A percentile compares a stretch with the other conserved stretches of the same genome.
Evolutionary conservation across 2,113 vertebrate genomes (phyloP).

Genomic region (Scomber scombrus): DNA sequence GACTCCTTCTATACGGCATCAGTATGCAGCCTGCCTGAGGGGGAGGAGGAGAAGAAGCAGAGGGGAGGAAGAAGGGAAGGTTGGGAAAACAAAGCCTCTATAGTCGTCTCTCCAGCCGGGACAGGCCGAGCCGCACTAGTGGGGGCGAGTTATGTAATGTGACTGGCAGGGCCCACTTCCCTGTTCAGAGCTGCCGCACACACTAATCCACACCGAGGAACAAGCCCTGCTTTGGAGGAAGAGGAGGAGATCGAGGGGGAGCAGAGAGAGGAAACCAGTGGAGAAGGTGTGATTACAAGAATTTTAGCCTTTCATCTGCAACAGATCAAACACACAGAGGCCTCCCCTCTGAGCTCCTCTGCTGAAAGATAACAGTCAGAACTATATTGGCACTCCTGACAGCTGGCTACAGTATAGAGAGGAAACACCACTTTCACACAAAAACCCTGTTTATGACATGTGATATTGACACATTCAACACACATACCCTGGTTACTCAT

Average conservation of each 20-base stretch:
- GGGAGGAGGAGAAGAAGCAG: conserved; percentile 67
- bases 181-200: conserved; percentile 78
- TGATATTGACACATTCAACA: neutral
- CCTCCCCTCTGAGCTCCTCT: conserved; percentile 34
- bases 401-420: conserved; percentile 13
- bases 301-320: conserved; percentile 72
- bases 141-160: conserved; percentile 87
- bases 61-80: conserved; percentile 77
- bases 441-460: neutral
- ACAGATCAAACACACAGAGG: conserved; percentile 51
- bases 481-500: neutral
- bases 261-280: conserved; percentile 59
- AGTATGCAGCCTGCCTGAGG: conserved; percentile 80
- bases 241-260: conserved; percentile 54
- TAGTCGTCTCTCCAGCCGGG: conserved; percentile 86
- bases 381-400: conserved; percentile 40
- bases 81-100: conserved; percentile 85
- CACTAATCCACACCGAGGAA: conserved; percentile 83
- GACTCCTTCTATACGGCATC: conserved; percentile 82
- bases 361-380: conserved; percentile 52
- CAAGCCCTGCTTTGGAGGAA: conserved; percentile 71
- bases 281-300: conserved; percentile 69
- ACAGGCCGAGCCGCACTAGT: conserved; percentile 73
- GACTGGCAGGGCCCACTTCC: conserved; percentile 85
- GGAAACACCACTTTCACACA: neutral